Base-by-base conservation (phyloP, 2,797 vertebrate species). In the Coluber constrictor region DNA sequence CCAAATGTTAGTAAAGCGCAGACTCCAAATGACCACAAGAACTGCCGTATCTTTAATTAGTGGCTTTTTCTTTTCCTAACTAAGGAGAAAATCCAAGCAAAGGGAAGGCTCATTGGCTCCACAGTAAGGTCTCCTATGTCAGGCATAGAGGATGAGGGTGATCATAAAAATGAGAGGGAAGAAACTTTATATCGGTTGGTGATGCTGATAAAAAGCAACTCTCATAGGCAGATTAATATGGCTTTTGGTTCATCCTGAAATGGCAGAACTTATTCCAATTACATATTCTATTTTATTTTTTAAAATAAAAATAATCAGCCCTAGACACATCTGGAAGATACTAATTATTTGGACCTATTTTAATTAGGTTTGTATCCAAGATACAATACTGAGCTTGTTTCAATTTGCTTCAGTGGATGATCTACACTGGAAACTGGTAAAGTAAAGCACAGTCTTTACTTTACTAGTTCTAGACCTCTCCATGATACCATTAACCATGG, bases 1-100 rank as follows among this genome's bases (percentile, higher is more conserved):
- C 95, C 95, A 95, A 95, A 95, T 96, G 94, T 96, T 91, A 94
- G 92, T 87, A 57, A 92, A 93, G 90, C 93, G 92, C 93, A 92
- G 93, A 66, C 92, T 91, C 89, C 90, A 86, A 93, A 89, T 91
- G 90, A 89, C 90, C 88, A 92, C 93, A 93, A 74, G 88, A 91
- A 92, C 92, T 94, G 94, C 94, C 63, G 92, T 94, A 94, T 94
- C 90, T 95, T 96, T 95, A 94, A 95, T 96, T 95, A 93, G 94
- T 95, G 93, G 94, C 92, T 88, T 93, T 88, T 93, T 93, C 92
- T 91, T 96, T 96, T 96, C 87, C 97, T 92, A 95, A 97, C 97
- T 96, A 97, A 97, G 97, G 97, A 93, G 90, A 93, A 94, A 93
- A 93, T 98, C 96, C 96, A 98, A 97, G 96, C 97, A 97, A 97